A percentile compares a stretch with the other conserved stretches of the same genome.
Conservation (phyloP, 2,888 invertebrate species). For the Synergus umbraculus region DNA sequence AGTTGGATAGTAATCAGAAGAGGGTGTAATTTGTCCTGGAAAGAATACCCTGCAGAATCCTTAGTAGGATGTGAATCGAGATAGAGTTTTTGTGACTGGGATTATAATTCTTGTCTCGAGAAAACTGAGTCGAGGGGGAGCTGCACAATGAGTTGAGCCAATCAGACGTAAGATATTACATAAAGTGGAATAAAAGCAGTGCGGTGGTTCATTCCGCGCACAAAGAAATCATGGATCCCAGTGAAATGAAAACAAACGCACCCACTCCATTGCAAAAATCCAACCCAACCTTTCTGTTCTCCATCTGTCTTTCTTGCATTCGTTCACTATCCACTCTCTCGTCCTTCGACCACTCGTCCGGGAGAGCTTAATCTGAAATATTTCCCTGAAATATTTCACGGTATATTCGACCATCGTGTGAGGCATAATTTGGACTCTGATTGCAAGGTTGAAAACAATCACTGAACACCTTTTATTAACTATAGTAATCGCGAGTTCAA, state of each 20-base stretch:
- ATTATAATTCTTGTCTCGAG: slow-evolving; percentile 20
- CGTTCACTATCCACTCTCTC: slow-evolving; percentile 36
- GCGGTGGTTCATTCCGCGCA: slow-evolving; percentile 14
- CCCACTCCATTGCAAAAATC: slow-evolving; percentile 34
- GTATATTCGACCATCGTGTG: slow-evolving; percentile 42
- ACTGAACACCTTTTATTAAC: slow-evolving; percentile 31
- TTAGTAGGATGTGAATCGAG: slow-evolving; percentile 12
- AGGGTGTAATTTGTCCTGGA: slow-evolving; percentile 21
- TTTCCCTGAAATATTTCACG: slow-evolving; percentile 48
- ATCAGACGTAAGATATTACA: slow-evolving; percentile 29
- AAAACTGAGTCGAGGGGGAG: slow-evolving; percentile 32
- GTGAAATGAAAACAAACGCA: slow-evolving; percentile 33
- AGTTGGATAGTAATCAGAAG: slow-evolving; percentile 14
- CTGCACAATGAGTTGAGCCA: slow-evolving; percentile 31
- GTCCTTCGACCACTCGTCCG: slow-evolving; percentile 20
- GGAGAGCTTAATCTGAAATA: slow-evolving; percentile 53
- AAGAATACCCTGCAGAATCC: slow-evolving; percentile 14
- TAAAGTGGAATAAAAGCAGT: slow-evolving; percentile 37
- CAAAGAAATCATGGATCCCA: slow-evolving; percentile 25
- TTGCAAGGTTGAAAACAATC: slow-evolving; percentile 19
- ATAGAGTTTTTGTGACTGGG: slow-evolving; percentile 34
- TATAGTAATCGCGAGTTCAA: background rate
- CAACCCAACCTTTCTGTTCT: slow-evolving; percentile 5
- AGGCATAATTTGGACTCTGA: slow-evolving; percentile 25
- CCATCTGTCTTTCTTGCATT: slow-evolving; percentile 4